phyloP scores from a whole-genome alignment of 2,888 invertebrate species.

The Saturnia pavonia region DNA sequence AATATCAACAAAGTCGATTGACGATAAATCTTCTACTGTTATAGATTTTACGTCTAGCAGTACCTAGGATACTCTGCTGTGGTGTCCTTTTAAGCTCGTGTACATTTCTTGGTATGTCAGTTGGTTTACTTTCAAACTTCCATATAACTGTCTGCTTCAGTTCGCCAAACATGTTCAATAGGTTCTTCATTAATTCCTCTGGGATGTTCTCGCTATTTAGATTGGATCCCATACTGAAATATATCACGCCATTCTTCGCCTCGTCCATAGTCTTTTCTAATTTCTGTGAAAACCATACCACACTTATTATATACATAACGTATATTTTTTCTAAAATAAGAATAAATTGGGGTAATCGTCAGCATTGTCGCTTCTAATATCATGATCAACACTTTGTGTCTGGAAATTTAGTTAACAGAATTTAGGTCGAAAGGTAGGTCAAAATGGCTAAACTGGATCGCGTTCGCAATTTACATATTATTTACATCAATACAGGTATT shows the following conservation, averaged over 20 bases:
- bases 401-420: too few relatives aligned
- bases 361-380: too few relatives aligned
- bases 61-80: slow-evolving; percentile 50
- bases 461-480: too few relatives aligned
- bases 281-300: slow-evolving; percentile 43
- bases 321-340: too few relatives aligned
- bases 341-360: too few relatives aligned
- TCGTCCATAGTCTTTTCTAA: slow-evolving; percentile 63
- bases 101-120: slow-evolving; percentile 63
- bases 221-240: slow-evolving; percentile 76
- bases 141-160: slow-evolving; percentile 67
- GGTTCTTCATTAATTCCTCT: slow-evolving; percentile 42
- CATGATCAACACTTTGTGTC: too few relatives aligned
- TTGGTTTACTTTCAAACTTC: slow-evolving; percentile 65
- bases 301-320: neutral
- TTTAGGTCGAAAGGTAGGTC: too few relatives aligned
- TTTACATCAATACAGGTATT: too few relatives aligned
- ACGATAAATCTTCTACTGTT: too few relatives aligned
- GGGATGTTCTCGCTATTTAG: slow-evolving; percentile 59
- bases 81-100: slow-evolving; percentile 68
- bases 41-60: neutral
- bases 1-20: too few relatives aligned
- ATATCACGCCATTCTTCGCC: slow-evolving; percentile 69
- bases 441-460: too few relatives aligned
- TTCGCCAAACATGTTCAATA: slow-evolving; percentile 60